Conservation (phyloP, 2,797 vertebrate genomes). For the Scolopax rusticola region DNA sequence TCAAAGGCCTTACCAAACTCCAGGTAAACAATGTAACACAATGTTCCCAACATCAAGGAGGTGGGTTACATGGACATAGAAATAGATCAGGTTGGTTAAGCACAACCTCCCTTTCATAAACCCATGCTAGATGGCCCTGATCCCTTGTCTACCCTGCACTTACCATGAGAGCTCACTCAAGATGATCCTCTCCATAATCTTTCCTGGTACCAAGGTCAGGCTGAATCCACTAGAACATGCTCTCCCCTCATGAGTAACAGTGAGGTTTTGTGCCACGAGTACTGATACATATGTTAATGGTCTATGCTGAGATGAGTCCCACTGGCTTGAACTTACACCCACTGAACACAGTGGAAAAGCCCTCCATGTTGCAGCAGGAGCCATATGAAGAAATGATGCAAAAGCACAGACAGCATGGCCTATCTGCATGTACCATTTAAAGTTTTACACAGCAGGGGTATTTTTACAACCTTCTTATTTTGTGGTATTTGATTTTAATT, state of each 20-base stretch:
- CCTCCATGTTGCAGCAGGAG: neutral
- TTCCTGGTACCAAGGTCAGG: too few species aligned
- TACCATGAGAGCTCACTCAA: too few species aligned
- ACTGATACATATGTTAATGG: neutral
- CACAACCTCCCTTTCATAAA: too few species aligned
- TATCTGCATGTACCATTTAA: conserved; percentile 19
- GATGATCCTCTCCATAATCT: too few species aligned
- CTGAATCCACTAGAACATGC: neutral
- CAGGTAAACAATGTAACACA: too few species aligned
- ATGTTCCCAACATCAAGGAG: too few species aligned
- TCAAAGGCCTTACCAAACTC: too few species aligned
- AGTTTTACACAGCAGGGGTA: conserved; percentile 8
- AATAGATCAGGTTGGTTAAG: too few species aligned
- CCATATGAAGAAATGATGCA: neutral
- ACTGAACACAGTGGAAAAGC: neutral
- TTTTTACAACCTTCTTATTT: conserved; percentile 47
- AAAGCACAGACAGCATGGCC: neutral
- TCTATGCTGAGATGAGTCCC: neutral
- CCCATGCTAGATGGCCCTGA: too few species aligned
- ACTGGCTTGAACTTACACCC: neutral
- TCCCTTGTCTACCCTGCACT: too few species aligned
- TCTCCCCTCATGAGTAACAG: neutral
- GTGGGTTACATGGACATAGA: too few species aligned
- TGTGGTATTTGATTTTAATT: conserved; percentile 69
- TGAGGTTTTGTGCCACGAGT: neutral